Evolutionary conservation across 2,113 vertebrate species (phyloP).

Genomic region (Xiphophorus maculatus): DNA sequence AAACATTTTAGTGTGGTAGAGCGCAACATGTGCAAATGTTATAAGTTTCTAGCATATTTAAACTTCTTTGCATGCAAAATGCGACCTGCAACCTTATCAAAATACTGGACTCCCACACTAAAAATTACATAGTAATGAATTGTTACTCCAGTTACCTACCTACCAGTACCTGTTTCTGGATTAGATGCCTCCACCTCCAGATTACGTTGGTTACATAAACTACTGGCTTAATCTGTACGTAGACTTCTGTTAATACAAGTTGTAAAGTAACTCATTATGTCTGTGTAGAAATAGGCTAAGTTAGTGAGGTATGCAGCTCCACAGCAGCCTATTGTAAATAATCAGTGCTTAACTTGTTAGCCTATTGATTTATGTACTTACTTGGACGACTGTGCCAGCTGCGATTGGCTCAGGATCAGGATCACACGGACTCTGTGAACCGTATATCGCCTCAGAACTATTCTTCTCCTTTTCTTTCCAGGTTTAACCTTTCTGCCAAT

Average conservation of each 20-base stretch:
- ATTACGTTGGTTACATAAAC: constrained; percentile 2
- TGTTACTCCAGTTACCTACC: background rate
- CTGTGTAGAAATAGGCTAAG: constrained; percentile 42
- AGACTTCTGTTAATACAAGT: constrained; percentile 29
- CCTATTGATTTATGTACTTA: constrained; percentile 53
- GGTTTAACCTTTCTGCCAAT: constrained; percentile 44
- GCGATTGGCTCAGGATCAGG: constrained; percentile 24
- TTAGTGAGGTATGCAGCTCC: constrained; percentile 33
- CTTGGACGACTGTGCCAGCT: constrained; percentile 41
- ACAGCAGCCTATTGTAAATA: constrained; percentile 56
- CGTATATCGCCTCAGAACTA: constrained; percentile 21
- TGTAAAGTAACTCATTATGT: constrained; percentile 31
- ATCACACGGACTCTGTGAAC: constrained; percentile 40
- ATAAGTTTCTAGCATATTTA: too few species aligned
- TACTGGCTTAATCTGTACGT: constrained; percentile 9
- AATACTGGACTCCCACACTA: too few species aligned
- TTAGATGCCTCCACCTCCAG: background rate
- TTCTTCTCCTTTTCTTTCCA: constrained; percentile 22
- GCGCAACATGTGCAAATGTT: too few species aligned
- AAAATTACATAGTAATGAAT: background rate
- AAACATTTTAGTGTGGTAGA: too few species aligned
- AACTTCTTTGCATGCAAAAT: background rate
- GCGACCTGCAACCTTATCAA: background rate
- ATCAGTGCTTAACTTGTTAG: constrained; percentile 47
- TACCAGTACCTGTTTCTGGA: background rate